Evolutionary conservation across 2,888 invertebrate genomes (phyloP).

Genomic region (Drosophila birchii): DNA sequence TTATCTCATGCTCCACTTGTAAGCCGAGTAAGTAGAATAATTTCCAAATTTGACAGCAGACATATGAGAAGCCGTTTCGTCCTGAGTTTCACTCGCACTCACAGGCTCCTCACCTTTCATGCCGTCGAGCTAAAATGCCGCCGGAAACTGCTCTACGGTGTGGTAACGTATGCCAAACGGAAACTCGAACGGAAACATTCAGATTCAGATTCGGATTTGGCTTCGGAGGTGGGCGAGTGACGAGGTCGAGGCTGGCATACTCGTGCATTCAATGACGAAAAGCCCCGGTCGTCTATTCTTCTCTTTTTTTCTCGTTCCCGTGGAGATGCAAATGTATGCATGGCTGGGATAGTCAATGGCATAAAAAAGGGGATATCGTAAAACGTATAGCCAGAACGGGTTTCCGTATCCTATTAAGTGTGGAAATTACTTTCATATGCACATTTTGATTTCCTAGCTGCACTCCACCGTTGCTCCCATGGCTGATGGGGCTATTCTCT

Average conservation of each 20-base stretch:
- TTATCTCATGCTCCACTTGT: constrained; percentile 68
- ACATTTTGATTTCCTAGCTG: constrained; percentile 77
- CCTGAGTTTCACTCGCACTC: constrained; percentile 22
- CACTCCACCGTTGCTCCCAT: constrained; percentile 47
- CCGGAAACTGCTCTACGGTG: constrained; percentile 43
- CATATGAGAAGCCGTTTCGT: constrained; percentile 59
- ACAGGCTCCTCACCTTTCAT: constrained; percentile 33
- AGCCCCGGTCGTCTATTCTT: constrained; percentile 20
- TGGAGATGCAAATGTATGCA: constrained; percentile 64
- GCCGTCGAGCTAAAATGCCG: constrained; percentile 18
- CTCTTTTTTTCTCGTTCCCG: constrained; percentile 2
- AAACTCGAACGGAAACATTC: constrained; percentile 67
- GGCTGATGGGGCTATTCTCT: constrained; percentile 30
- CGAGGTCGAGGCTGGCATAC: constrained; percentile 34
- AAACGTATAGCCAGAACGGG: constrained; percentile 73
- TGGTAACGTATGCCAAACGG: constrained; percentile 61
- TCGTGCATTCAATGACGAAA: constrained; percentile 63
- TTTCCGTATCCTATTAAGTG: constrained; percentile 78
- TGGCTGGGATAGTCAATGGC: constrained; percentile 58
- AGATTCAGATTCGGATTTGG: constrained; percentile 43
- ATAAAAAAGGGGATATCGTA: constrained; percentile 69
- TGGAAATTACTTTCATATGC: constrained; percentile 80
- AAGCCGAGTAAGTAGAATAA: constrained; percentile 70
- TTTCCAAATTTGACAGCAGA: constrained; percentile 77
- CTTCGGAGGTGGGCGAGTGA: constrained; percentile 46